These are phyloP conservation scores for Cancer borealis DNA, from an alignment of 2,888 invertebrate genomes.

Conservation along the genomic window DNA sequence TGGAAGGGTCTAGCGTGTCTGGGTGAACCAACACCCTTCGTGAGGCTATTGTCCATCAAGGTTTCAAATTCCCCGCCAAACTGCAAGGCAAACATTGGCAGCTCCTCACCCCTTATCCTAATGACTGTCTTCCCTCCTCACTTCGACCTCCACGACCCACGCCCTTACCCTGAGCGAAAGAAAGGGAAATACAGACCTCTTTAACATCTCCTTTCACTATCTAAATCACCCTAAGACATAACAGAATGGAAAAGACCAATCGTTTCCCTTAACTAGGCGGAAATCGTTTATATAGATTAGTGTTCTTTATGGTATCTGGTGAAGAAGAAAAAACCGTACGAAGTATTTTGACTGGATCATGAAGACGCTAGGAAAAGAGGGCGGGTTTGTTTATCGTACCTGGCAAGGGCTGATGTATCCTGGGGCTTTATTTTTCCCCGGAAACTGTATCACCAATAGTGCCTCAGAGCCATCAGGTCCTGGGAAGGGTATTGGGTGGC, in stretches of 20 bases:
- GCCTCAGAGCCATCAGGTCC: slow-evolving; percentile 46
- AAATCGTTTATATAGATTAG: background rate
- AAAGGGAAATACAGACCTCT: background rate
- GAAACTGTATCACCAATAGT: slow-evolving; percentile 60
- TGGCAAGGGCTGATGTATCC: slow-evolving; percentile 66
- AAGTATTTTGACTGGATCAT: slow-evolving; percentile 46
- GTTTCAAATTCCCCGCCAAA: slow-evolving; percentile 72
- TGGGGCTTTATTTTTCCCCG: background rate
- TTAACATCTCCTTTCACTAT: background rate
- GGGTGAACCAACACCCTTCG: slow-evolving; percentile 56
- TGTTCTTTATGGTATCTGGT: background rate
- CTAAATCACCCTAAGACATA: background rate
- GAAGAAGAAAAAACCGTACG: background rate
- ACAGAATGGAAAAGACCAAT: background rate
- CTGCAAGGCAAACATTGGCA: slow-evolving; percentile 65
- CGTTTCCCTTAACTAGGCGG: background rate
- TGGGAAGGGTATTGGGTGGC: slow-evolving; percentile 63
- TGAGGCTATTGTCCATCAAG: slow-evolving; percentile 68
- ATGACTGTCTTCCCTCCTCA: slow-evolving; percentile 67
- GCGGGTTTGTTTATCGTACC: slow-evolving; percentile 69
- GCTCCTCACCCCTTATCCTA: slow-evolving; percentile 73
- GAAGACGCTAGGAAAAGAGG: slow-evolving; percentile 47
- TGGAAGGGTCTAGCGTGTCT: slow-evolving; percentile 50
- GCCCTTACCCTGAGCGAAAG: slow-evolving; percentile 21
- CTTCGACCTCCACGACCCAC: slow-evolving; percentile 44